Evolutionary conservation across 2,797 vertebrate species (phyloP).

Genomic region (Lepilemur septentrionalis): DNA sequence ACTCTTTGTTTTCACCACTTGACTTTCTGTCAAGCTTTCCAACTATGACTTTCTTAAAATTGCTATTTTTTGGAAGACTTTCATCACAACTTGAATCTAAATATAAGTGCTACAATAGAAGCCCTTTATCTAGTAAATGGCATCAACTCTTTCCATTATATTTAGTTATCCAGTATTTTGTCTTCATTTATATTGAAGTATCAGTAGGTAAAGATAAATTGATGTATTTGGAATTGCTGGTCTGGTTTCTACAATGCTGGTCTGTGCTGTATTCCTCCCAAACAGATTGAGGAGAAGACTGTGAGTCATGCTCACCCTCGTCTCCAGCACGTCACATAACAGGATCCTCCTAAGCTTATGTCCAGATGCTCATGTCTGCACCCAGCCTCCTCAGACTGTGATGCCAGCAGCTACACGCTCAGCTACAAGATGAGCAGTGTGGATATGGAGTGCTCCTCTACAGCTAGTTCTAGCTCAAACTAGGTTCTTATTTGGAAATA

Average conservation of each 20-base stretch:
- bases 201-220: not conserved
- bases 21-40: not conserved
- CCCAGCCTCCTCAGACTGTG: not conserved
- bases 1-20: not conserved
- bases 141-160: not conserved
- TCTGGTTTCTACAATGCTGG: not conserved
- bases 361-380: not conserved
- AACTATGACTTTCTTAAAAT: constrained; percentile 28
- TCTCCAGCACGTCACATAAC: not conserved
- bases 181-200: constrained; percentile 12
- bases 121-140: not conserved
- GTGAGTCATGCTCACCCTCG: not conserved
- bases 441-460: not conserved
- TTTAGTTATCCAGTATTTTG: not conserved
- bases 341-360: not conserved
- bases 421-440: not conserved
- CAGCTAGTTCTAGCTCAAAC: not conserved
- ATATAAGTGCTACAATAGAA: not conserved
- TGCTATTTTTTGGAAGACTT: not conserved
- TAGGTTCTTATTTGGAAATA: not conserved
- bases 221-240: not conserved
- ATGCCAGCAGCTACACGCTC: not conserved
- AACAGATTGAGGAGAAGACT: not conserved
- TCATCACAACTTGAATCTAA: constrained; percentile 36
- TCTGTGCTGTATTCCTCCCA: not conserved